Evolutionary conservation across 1,140 invertebrate species (phyloP), one percentile per base, ranked within the genome.

Genomic region (Agrypnia vestita): DNA sequence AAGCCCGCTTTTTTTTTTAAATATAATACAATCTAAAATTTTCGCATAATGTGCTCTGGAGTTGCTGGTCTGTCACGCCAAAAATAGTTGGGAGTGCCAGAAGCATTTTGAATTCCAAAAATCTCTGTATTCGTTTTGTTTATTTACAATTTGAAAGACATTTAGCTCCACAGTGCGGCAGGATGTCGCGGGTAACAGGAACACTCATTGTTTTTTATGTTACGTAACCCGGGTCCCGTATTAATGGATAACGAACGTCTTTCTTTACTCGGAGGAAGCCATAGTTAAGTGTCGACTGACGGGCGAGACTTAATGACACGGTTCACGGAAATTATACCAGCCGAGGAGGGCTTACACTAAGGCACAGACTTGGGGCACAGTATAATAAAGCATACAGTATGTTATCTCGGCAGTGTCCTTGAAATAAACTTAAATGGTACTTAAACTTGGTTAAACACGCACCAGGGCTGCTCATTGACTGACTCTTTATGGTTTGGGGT

Each of bases 261-360:
- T 56, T 25, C 9, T 25, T 35, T 35, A 35, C 25, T 35, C 25
- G 25, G 25, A 35, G 25, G 25, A 35, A 44, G 61, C 35, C 21
- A 64, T 64, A 44, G 19, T 64, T n/a, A 35, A 64, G 61, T 44
- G 61, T 13, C 19, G 61, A 64, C 35, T 64, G 61, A 64, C 61
- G 13, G 11, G 61, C n/a, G 19, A 44, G 13, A 9, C 61, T 25
- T 64, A 64, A 64, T 64, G 61, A 44, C 61, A 64, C n/a, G 61
- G 61, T 64, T 64, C 61, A 64, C 43, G 35, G 43, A 35, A 35
- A 64, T 21, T 64, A 43, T 35, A 19, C 17, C 15, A 59, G 11
- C 17, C 11, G 55, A 44, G 61, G 19, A n/a, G 21, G 61, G 61
- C 12, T 64, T 64, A 64, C 21, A 44, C 35, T n/a, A 3, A 9